Evolutionary conservation across 1,140 invertebrate genomes (phyloP), one percentile per base, ranked within the genome.

Genomic region (Lethocerus indicus): DNA sequence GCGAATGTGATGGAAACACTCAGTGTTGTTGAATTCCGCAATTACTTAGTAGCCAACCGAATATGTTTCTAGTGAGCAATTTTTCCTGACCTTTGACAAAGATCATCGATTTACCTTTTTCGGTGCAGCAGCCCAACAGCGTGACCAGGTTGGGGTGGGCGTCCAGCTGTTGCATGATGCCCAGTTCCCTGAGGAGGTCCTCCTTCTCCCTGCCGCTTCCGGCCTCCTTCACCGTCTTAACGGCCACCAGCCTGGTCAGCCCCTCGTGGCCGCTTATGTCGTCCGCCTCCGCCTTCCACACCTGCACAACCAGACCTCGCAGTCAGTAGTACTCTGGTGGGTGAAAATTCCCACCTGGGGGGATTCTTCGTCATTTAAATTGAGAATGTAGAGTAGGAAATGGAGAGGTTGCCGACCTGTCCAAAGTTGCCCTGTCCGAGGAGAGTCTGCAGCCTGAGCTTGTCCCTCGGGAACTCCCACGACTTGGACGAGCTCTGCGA

Each of bases 71-170:
- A 12, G 29, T 16, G 29, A 32, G 29, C 9, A 32, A 32, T n/a
- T n/a, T n/a, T n/a, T n/a, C n/a, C n/a, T n/a, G n/a, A n/a, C n/a
- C n/a, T n/a, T n/a, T n/a, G n/a, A n/a, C n/a, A n/a, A 20, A 37
- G 3, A n/a, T n/a, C n/a, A n/a, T n/a, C 3, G 20, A 54, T 58
- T 60, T 57, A 86, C 83, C 81, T 71, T 81, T 78, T 60, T 83
- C 79, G 9, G 85, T 85, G 59, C 85, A 88, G 59, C 83, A 87
- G 41, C 83, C 85, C 1, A 88, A 68, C 36, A 88, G 69, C 0
- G 83, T 85, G 14, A 89, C 85, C 53, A 89, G 84, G 64, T 88
- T 88, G 4, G 81, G 81, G 71, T 89, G 85, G 9, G 77, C 79
- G 29, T 84, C 85, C 35, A 89, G 70, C 58, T 83, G 78, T 62